phyloP scores from a whole-genome alignment of 2,113 vertebrate species.

The Pardalotus punctatus region DNA sequence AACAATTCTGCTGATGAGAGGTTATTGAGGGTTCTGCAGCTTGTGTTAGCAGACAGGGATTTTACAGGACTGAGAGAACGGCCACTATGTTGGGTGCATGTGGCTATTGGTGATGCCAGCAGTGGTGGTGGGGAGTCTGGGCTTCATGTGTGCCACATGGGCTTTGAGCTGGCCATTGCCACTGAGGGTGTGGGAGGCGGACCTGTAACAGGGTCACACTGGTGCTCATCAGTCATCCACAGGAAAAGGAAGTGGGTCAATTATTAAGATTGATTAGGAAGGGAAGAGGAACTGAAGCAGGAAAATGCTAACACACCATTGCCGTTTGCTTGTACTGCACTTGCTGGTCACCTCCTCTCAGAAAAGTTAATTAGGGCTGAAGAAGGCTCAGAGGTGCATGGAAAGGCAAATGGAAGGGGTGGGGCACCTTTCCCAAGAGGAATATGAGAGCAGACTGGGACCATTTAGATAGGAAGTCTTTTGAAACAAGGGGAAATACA shows the following conservation, averaged over 20 bases:
- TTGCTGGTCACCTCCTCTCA: not conserved
- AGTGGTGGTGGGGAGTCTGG: not conserved
- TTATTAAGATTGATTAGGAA: not conserved
- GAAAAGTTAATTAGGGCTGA: not conserved
- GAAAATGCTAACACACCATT: too few species aligned
- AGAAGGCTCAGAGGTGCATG: not conserved
- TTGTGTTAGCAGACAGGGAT: not conserved
- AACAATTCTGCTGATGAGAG: not conserved
- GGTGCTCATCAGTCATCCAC: not conserved
- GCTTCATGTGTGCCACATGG: fast-evolving
- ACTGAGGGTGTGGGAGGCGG: not conserved
- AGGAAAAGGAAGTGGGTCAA: not conserved
- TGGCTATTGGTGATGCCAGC: not conserved
- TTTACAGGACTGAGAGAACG: not conserved
- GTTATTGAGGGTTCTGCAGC: not conserved
- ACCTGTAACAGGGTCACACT: not conserved
- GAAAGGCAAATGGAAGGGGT: not conserved
- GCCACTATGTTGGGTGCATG: fast-evolving
- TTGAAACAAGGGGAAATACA: not conserved
- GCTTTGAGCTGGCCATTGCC: not conserved
- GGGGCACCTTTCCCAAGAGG: not conserved
- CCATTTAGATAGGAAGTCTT: not conserved
- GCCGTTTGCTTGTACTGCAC: fast-evolving
- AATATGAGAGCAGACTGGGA: not conserved
- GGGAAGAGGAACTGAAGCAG: not conserved